Evolutionary conservation across 2,888 invertebrate species (phyloP), one percentile per base, ranked within the genome.

Genomic region (Eugnorisma glareosa): DNA sequence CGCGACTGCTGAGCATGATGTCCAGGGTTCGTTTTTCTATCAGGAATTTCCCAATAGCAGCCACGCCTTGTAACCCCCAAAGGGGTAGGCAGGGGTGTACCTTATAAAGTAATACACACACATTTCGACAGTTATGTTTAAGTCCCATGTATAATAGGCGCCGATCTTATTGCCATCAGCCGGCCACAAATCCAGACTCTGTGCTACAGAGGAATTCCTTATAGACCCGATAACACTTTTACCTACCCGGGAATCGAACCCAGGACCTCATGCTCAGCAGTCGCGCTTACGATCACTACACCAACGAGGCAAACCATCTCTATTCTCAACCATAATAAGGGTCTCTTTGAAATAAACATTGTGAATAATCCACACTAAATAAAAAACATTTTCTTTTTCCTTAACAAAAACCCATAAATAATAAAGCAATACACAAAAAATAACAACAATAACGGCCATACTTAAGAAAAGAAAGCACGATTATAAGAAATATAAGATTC

Each of bases 401-500:
- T 35, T 61, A 61, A 57, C 1, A 59, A 21, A 59, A 8, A 1
- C 21, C 21, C 10, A 1, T 35, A 35, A n/a, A 13, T 37, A 74
- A 71, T 35, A 75, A 24, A 43, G n/a, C 35, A 64, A 57, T 15
- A 75, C 7, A 64, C 18, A 75, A 76, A 61, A 63, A 40, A 40
- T 31, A 73, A 73, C 69, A 84, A 59, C 82, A 54, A 71, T 82
- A 84, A 71, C 67, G 18, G 67, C 40, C 43, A 37, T 75, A 67
- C 75, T 83, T 69, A 77, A 78, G 37, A 68, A 48, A 80, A 79
- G 28, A 75, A 79, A 72, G 64, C 75, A 18, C 51, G 67, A 79
- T 86, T 86, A 75, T 79, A 79, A 68, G 74, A 77, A 79, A 79
- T 70, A 81, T 81, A 73, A 79, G 45, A 73, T 81, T 66, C 72